Conservation (phyloP, 2,797 vertebrate genomes). For the Podarcis lilfordi region DNA sequence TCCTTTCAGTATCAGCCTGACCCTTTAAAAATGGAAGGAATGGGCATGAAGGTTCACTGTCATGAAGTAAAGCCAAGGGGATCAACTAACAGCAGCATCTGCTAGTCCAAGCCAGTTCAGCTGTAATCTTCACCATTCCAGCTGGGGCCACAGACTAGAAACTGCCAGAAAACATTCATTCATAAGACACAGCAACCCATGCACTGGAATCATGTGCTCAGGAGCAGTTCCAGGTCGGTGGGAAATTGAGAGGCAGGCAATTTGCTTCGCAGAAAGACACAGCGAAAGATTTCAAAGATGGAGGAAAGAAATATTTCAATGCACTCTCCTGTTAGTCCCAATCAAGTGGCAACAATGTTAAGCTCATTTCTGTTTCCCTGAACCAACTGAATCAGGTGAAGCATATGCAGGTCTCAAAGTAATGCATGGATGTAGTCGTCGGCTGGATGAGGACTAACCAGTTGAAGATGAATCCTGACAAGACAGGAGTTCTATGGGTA, state of each 20-base stretch:
- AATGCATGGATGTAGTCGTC: neutral
- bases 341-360: neutral
- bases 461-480: neutral
- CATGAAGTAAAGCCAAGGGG: conserved; percentile 54
- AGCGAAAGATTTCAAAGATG: neutral
- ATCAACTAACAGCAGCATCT: conserved; percentile 64
- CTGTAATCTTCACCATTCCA: conserved; percentile 19
- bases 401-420: neutral
- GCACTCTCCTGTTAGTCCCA: neutral
- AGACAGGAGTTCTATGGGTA: neutral
- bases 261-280: neutral
- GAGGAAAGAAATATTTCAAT: neutral
- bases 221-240: neutral
- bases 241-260: neutral
- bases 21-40: conserved; percentile 64
- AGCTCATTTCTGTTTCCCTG: neutral
- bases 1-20: conserved; percentile 72
- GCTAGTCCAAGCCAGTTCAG: conserved; percentile 52
- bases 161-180: neutral
- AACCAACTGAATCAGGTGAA: neutral
- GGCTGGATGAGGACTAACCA: neutral
- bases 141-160: conserved; percentile 25
- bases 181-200: neutral
- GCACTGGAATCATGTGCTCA: accelerated
- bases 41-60: conserved; percentile 54